Evolutionary conservation across 2,888 invertebrate genomes (phyloP).

Genomic region (Ectemnius lituratus): DNA sequence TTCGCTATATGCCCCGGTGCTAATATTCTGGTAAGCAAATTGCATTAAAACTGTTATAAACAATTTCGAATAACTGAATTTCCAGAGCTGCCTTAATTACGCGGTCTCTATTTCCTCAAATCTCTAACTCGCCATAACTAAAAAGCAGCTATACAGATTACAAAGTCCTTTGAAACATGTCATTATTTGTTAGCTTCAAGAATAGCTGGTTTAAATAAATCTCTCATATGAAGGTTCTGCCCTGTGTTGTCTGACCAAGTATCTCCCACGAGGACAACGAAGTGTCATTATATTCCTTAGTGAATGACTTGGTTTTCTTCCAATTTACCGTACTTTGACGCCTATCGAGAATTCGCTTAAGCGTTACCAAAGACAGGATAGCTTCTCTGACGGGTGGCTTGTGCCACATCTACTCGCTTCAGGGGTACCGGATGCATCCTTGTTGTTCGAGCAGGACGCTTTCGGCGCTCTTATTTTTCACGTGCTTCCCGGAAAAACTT

Average conservation of each 20-base stretch:
- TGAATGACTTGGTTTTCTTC: background rate
- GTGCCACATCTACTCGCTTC: conserved; percentile 14
- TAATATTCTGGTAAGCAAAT: background rate
- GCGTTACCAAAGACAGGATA: too few species aligned
- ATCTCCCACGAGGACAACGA: too few species aligned
- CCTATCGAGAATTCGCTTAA: conserved; percentile 4
- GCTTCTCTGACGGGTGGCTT: background rate
- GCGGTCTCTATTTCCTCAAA: too few species aligned
- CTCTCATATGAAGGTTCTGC: too few species aligned
- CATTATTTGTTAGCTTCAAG: too few species aligned
- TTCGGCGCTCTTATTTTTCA: conserved; percentile 66
- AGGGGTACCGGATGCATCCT: conserved; percentile 36
- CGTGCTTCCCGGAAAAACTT: conserved; percentile 62
- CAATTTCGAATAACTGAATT: too few species aligned
- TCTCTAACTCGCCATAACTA: too few species aligned
- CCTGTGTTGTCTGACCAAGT: too few species aligned
- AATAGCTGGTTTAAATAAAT: conserved; percentile 5
- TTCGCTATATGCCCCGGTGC: background rate
- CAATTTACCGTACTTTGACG: conserved; percentile 28
- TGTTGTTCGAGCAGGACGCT: conserved; percentile 59
- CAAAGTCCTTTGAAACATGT: too few species aligned
- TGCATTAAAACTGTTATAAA: background rate
- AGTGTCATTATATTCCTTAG: too few species aligned
- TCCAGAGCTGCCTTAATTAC: too few species aligned
- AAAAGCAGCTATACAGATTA: too few species aligned